These are phyloP conservation scores for Phyllostomus discolor DNA, from an alignment of 2,113 vertebrate genomes.

Conservation along the genomic window DNA sequence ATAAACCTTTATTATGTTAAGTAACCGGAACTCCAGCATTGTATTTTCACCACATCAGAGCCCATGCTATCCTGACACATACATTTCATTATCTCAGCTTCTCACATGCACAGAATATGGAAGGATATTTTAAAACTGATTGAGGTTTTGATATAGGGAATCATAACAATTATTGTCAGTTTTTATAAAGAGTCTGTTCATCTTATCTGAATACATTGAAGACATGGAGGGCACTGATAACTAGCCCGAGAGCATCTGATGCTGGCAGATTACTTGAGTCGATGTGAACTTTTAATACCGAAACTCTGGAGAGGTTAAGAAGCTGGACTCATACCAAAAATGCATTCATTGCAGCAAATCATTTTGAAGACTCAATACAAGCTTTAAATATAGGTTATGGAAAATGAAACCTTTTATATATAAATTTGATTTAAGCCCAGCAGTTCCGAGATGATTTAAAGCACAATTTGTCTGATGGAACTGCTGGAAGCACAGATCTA, in stretches of 20 bases:
- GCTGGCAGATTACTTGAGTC: slow-evolving; percentile 42
- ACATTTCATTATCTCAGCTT: slow-evolving; percentile 9
- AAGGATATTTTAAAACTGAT: slow-evolving; percentile 41
- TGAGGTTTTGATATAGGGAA: slow-evolving; percentile 24
- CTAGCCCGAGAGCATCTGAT: neutral
- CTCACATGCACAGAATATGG: neutral
- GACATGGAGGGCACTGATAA: slow-evolving; percentile 8
- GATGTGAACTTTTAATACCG: slow-evolving; percentile 52
- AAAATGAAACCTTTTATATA: slow-evolving; percentile 57
- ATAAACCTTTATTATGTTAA: neutral
- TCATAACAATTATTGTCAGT: slow-evolving; percentile 38
- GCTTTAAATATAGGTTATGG: slow-evolving; percentile 56
- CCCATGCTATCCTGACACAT: neutral
- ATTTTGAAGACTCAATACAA: slow-evolving; percentile 52
- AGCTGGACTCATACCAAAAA: slow-evolving; percentile 58
- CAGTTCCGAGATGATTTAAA: slow-evolving; percentile 58
- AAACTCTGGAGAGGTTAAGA: slow-evolving; percentile 56
- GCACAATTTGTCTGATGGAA: slow-evolving; percentile 33
- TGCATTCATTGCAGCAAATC: slow-evolving; percentile 47
- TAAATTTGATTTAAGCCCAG: slow-evolving; percentile 55
- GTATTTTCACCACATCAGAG: slow-evolving; percentile 8
- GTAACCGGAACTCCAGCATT: neutral
- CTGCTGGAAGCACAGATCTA: neutral
- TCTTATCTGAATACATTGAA: slow-evolving; percentile 33
- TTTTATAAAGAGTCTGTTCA: slow-evolving; percentile 44